These are phyloP conservation scores for Subacronicta megacephala DNA, from an alignment of 2,888 invertebrate species.

Conservation along the genomic window DNA sequence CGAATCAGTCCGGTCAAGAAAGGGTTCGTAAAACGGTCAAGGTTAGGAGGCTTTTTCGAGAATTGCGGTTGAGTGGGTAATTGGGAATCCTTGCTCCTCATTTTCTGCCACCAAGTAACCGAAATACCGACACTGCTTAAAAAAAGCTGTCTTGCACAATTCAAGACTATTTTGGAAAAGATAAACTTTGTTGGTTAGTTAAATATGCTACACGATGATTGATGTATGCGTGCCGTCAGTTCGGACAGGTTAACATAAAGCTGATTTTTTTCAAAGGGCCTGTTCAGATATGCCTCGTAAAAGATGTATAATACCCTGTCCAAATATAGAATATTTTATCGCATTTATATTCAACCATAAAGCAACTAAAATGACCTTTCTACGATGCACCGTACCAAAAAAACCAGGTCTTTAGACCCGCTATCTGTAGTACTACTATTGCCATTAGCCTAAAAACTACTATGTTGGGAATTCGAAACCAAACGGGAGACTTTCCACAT, in stretches of 20 bases:
- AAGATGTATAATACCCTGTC: no score
- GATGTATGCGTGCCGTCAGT: no score
- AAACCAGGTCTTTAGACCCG: neutral
- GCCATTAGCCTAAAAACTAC: slow-evolving; percentile 56
- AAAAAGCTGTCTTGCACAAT: no score
- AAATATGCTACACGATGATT: no score
- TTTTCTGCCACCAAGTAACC: neutral
- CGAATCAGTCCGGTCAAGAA: slow-evolving; percentile 19
- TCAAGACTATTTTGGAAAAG: neutral
- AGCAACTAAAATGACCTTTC: neutral
- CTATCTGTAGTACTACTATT: slow-evolving; percentile 7
- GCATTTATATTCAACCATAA: no score
- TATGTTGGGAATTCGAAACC: slow-evolving; percentile 61
- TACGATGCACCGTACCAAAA: neutral
- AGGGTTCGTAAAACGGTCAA: slow-evolving; percentile 28
- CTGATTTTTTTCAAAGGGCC: no score
- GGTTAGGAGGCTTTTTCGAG: slow-evolving; percentile 24
- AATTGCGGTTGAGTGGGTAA: neutral
- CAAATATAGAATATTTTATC: no score
- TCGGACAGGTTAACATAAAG: no score
- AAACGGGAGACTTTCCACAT: slow-evolving; percentile 68
- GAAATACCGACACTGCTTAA: no score
- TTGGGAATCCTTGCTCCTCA: neutral
- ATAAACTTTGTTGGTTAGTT: no score
- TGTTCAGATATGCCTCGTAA: no score